Evolutionary conservation across 1,140 invertebrate species (phyloP).

Genomic region (Calosoma granatense): DNA sequence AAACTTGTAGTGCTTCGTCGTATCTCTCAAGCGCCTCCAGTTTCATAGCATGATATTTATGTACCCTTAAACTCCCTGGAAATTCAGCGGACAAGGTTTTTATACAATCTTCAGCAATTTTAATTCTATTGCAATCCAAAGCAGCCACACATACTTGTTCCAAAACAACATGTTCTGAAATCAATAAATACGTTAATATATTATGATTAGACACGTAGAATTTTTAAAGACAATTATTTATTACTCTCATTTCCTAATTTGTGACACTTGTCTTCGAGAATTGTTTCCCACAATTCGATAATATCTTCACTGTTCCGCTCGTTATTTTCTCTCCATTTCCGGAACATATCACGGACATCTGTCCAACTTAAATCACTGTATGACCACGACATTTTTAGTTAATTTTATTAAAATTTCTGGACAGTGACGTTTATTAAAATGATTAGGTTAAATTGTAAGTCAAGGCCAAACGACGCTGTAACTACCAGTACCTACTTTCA

Average conservation of each 20-base stretch:
- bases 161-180: constrained; percentile 74
- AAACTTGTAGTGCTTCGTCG: constrained; percentile 76
- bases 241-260: constrained; percentile 90
- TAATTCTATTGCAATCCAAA: constrained; percentile 72
- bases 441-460: too few relatives aligned
- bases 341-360: constrained; percentile 75
- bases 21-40: constrained; percentile 83
- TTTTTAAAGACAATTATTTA: constrained; percentile 21
- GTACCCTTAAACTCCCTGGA: constrained; percentile 79
- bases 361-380: constrained; percentile 10
- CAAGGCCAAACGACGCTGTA: too few relatives aligned
- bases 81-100: constrained; percentile 72
- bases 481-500: too few relatives aligned
- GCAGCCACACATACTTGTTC: constrained; percentile 93
- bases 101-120: constrained; percentile 72
- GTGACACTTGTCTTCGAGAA: constrained; percentile 59
- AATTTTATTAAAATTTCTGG: too few relatives aligned
- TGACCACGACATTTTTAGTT: background rate
- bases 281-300: constrained; percentile 73
- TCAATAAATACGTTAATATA: constrained; percentile 23
- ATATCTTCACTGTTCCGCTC: constrained; percentile 80
- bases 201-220: background rate
- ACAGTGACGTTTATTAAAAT: too few relatives aligned
- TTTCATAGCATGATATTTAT: constrained; percentile 76
- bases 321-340: constrained; percentile 88